Percentiles rank a stretch among this genome's conserved stretches.
Conservation (phyloP, 2,797 vertebrate genomes). For the Thaleichthys pacificus region DNA sequence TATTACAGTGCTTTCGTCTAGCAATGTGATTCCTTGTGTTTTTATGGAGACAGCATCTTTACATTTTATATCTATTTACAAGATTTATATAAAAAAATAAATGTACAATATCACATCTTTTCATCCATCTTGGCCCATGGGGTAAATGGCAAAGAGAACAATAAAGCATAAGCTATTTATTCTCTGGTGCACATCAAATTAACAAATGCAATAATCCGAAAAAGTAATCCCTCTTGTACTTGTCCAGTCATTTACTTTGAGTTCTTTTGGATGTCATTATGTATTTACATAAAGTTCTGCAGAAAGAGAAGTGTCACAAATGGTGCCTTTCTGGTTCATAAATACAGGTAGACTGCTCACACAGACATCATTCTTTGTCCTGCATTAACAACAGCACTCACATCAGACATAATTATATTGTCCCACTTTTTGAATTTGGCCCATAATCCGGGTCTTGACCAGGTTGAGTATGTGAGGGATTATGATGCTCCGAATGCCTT, state of each 20-base stretch:
- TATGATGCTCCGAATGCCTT: slow-evolving; percentile 26
- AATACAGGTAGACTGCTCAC: slow-evolving; percentile 7
- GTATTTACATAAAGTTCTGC: slow-evolving; percentile 64
- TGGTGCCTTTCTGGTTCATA: slow-evolving; percentile 22
- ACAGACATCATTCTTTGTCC: background rate
- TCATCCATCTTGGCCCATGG: slow-evolving; percentile 51
- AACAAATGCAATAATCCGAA: slow-evolving; percentile 55
- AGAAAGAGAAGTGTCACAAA: slow-evolving; percentile 23
- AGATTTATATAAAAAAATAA: slow-evolving; percentile 34
- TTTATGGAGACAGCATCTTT: slow-evolving; percentile 27
- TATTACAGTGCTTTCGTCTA: slow-evolving; percentile 19
- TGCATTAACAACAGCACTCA: background rate
- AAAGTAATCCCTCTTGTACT: slow-evolving; percentile 51
- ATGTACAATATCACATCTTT: slow-evolving; percentile 54
- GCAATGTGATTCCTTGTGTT: slow-evolving; percentile 22
- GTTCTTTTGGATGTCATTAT: slow-evolving; percentile 59
- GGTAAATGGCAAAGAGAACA: slow-evolving; percentile 47
- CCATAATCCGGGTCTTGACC: slow-evolving; percentile 5
- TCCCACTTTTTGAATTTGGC: background rate
- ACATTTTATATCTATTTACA: slow-evolving; percentile 71
- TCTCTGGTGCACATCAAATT: slow-evolving; percentile 54
- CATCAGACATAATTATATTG: background rate
- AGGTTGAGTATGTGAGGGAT: slow-evolving; percentile 18
- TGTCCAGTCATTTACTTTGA: slow-evolving; percentile 46
- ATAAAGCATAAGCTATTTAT: slow-evolving; percentile 37